Conservation (phyloP, 2,113 vertebrate genomes). For the Heteronetta atricapilla region DNA sequence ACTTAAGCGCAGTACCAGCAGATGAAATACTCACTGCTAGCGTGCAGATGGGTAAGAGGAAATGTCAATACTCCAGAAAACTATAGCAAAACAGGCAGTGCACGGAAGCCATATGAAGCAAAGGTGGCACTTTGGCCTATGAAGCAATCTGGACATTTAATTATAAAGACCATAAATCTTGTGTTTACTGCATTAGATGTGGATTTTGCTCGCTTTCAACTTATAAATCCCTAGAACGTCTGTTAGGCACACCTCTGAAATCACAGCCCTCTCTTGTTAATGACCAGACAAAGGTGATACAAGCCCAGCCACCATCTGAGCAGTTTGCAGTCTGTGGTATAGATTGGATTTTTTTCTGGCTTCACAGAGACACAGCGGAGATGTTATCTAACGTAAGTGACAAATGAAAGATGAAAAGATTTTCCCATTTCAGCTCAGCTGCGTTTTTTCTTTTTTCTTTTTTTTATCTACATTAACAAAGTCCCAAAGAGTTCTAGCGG, state of each 20-base stretch:
- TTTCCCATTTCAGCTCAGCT: background rate
- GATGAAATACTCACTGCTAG: background rate
- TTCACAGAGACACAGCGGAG: background rate
- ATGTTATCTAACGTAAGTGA: background rate
- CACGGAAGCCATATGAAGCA: background rate
- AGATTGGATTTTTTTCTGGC: background rate
- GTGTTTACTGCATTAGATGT: background rate
- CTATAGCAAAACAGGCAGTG: background rate
- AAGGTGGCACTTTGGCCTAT: background rate
- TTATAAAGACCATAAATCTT: background rate
- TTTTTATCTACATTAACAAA: background rate
- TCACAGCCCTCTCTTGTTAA: background rate
- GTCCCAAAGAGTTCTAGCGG: background rate
- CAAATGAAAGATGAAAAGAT: background rate
- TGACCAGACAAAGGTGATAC: background rate
- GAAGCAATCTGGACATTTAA: background rate
- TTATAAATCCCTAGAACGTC: background rate
- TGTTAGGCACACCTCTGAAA: background rate
- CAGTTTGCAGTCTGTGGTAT: background rate
- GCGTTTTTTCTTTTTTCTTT: background rate
- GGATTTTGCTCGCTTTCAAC: background rate
- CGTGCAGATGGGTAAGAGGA: background rate
- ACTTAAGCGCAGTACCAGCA: background rate
- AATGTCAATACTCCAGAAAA: background rate
- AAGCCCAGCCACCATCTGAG: background rate